Percentiles rank a stretch among this genome's conserved stretches.
These are phyloP conservation scores for Dinomys branickii DNA, from an alignment of 2,113 vertebrate genomes.

Conservation along the genomic window DNA sequence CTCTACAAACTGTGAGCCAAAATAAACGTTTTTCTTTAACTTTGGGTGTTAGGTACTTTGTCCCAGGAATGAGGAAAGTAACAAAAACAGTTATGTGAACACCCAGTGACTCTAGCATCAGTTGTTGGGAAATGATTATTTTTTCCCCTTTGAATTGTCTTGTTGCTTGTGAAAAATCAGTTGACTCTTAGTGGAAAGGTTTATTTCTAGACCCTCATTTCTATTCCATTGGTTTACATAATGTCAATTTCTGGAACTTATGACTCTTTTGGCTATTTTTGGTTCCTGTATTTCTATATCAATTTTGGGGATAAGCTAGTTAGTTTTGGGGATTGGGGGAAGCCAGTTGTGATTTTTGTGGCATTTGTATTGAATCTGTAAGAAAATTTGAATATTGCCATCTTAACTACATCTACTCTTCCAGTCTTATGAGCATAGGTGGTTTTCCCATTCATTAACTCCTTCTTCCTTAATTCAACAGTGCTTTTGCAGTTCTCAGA, in stretches of 20 bases:
- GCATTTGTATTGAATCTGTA: not conserved
- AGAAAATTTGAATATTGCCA: not conserved
- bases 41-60: not conserved
- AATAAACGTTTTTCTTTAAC: not conserved
- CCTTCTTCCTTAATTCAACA: not conserved
- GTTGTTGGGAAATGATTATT: not conserved
- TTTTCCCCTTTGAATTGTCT: not conserved
- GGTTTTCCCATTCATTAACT: not conserved
- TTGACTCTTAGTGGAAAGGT: not conserved
- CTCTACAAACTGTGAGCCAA: not conserved
- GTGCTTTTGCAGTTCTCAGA: not conserved
- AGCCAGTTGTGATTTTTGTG: not conserved
- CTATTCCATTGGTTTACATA: not conserved
- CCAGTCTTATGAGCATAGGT: not conserved
- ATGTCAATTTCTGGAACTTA: not conserved
- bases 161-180: not conserved
- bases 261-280: not conserved
- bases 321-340: not conserved
- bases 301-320: not conserved
- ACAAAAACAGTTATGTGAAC: not conserved
- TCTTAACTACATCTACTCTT: not conserved
- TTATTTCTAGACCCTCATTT: not conserved
- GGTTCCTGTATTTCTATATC: not conserved
- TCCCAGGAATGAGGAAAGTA: not conserved
- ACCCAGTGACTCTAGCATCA: not conserved